Evolutionary conservation across 2,797 vertebrate genomes (phyloP).

Genomic region (Eulemur rubriventer): DNA sequence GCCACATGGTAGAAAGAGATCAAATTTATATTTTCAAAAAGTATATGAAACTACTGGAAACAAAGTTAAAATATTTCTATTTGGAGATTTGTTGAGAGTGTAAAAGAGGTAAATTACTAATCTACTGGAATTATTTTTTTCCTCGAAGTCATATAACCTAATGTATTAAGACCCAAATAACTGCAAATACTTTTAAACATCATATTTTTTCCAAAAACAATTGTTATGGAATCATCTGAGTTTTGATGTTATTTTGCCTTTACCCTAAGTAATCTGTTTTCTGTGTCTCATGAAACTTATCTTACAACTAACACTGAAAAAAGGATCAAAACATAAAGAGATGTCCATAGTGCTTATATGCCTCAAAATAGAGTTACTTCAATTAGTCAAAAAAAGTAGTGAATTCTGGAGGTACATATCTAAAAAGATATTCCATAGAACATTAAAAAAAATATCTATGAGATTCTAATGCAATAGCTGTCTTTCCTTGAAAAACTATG

Average conservation of each 20-base stretch:
- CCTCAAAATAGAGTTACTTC: background rate
- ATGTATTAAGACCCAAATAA: background rate
- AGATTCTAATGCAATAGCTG: background rate
- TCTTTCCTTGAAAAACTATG: background rate
- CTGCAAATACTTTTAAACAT: background rate
- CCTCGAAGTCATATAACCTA: background rate
- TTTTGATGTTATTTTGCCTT: background rate
- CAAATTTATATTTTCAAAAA: background rate
- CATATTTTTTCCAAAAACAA: background rate
- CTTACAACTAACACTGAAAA: background rate
- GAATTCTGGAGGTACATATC: background rate
- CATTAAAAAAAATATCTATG: background rate
- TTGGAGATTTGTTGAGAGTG: background rate
- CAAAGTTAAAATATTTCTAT: constrained; percentile 17
- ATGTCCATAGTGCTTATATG: background rate
- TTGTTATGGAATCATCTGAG: background rate
- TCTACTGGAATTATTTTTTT: background rate
- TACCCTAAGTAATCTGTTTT: background rate
- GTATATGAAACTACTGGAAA: background rate
- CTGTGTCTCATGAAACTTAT: background rate
- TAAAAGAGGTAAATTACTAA: constrained; percentile 9
- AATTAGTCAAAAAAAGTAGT: background rate
- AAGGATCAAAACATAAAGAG: background rate
- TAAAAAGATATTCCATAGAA: background rate
- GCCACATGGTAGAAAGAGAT: background rate